phyloP scores from a whole-genome alignment of 2,888 invertebrate species.

The Diaprepes abbreviatus region DNA sequence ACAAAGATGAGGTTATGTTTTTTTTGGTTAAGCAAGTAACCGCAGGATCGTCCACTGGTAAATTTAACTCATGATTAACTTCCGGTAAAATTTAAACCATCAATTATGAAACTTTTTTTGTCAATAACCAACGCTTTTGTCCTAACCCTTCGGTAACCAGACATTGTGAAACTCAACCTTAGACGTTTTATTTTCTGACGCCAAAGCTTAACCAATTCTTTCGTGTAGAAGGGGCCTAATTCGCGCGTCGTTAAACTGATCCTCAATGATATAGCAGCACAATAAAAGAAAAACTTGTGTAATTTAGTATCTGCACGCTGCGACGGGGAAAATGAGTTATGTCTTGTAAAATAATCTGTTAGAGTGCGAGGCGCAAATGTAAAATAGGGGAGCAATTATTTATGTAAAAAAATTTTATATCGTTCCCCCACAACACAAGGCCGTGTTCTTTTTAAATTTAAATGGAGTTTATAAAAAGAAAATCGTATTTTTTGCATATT shows the following conservation, averaged over 20 bases:
- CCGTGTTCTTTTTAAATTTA: neutral
- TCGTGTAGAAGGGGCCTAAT: neutral
- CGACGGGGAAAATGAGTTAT: slow-evolving; percentile 37
- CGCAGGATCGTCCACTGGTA: too few relatives aligned
- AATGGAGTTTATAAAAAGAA: neutral
- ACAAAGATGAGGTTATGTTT: too few relatives aligned
- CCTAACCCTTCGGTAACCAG: too few relatives aligned
- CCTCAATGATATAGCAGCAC: slow-evolving; percentile 16
- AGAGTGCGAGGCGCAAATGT: slow-evolving; percentile 25
- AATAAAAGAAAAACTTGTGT: slow-evolving; percentile 30
- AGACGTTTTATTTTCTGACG: too few relatives aligned
- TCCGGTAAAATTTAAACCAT: too few relatives aligned
- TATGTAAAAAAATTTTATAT: slow-evolving; percentile 4
- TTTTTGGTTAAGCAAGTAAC: too few relatives aligned
- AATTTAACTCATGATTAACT: too few relatives aligned
- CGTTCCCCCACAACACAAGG: neutral
- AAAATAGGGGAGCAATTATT: slow-evolving; percentile 36
- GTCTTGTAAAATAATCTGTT: slow-evolving; percentile 37
- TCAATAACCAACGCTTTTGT: too few relatives aligned
- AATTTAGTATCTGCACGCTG: slow-evolving; percentile 36
- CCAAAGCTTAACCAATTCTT: too few relatives aligned
- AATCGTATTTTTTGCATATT: neutral
- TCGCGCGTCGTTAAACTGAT: slow-evolving; percentile 13
- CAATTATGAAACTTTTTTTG: too few relatives aligned
- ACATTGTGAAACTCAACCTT: too few relatives aligned